Evolutionary conservation across 2,113 vertebrate genomes (phyloP).

Genomic region (Mobula hypostoma): DNA sequence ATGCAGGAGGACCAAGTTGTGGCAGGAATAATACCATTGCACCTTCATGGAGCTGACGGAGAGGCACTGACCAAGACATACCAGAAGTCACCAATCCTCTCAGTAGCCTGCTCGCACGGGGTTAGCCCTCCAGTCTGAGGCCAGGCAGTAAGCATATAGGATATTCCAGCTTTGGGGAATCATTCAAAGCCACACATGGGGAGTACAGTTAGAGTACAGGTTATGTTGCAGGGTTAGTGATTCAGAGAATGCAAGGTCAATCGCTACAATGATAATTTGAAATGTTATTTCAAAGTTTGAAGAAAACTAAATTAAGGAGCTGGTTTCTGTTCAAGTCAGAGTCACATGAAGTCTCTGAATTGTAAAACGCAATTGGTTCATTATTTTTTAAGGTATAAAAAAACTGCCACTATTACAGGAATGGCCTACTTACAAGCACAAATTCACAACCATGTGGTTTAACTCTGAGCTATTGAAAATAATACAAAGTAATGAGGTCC

Average conservation of each 20-base stretch:
- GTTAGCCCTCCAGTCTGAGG: too few species aligned
- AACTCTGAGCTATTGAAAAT: not conserved
- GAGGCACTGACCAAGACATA: too few species aligned
- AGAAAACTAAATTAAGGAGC: not conserved
- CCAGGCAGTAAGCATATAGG: too few species aligned
- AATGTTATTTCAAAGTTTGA: not conserved
- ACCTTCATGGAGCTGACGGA: too few species aligned
- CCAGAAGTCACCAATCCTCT: too few species aligned
- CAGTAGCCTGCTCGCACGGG: too few species aligned
- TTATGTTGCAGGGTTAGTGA: too few species aligned
- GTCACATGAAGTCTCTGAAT: not conserved
- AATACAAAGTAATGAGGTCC: not conserved
- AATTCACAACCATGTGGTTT: too few species aligned
- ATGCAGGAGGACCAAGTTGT: not conserved
- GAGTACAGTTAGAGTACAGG: not conserved
- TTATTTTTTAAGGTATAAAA: not conserved
- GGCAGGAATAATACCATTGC: not conserved
- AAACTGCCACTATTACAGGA: too few species aligned
- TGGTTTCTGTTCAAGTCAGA: not conserved
- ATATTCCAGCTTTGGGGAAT: not conserved
- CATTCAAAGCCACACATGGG: not conserved
- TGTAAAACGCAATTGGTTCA: not conserved
- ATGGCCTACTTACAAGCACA: too few species aligned
- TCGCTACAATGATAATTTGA: not conserved
- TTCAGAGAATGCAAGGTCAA: not conserved